Conservation (phyloP, 2,797 vertebrate genomes). For the Tamandua tetradactyla region DNA sequence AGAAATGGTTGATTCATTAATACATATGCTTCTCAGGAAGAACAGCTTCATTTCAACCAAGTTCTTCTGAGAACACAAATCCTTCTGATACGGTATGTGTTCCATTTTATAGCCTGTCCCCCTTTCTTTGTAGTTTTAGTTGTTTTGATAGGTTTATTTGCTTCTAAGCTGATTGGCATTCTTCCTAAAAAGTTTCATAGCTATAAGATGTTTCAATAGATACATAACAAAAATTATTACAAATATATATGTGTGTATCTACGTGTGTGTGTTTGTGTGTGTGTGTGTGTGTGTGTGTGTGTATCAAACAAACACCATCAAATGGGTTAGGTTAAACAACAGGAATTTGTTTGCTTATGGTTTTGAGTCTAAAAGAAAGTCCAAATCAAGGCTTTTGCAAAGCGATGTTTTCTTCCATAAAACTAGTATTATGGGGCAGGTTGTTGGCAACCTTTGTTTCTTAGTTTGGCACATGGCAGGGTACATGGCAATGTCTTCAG, state of each 20-base stretch:
- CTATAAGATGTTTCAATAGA: conserved; percentile 16
- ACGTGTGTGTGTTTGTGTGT: no score
- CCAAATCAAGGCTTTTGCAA: no score
- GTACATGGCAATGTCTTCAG: no score
- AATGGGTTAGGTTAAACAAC: no score
- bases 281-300: neutral
- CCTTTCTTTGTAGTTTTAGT: neutral
- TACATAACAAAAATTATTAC: neutral
- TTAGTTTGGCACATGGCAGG: no score
- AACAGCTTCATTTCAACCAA: conserved; percentile 38
- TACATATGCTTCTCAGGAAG: neutral
- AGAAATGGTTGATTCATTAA: conserved; percentile 1
- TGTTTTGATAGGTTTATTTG: conserved; percentile 24
- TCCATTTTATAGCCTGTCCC: neutral
- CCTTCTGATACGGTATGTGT: neutral
- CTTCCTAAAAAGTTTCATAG: neutral
- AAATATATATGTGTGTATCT: neutral
- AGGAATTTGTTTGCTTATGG: no score
- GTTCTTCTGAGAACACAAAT: neutral
- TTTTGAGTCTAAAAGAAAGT: no score
- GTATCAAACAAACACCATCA: no score
- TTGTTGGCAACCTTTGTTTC: no score
- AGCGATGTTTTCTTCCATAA: no score
- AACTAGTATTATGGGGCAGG: no score
- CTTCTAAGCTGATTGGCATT: neutral